Evolutionary conservation across 2,888 invertebrate genomes (phyloP), one percentile per base, ranked within the genome.

Genomic region (Orgyia antiqua): DNA sequence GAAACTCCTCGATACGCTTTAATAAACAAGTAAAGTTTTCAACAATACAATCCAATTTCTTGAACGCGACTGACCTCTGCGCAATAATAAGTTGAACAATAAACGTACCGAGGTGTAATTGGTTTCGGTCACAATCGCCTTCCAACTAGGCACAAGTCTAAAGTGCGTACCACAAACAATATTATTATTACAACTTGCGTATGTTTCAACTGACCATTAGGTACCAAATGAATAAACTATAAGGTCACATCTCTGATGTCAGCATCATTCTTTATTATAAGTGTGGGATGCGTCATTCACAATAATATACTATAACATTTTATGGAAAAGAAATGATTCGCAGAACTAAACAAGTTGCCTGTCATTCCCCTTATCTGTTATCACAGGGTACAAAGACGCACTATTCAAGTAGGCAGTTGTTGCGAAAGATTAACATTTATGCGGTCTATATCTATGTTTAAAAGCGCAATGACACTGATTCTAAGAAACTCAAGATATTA

Each of bases 261-360:
- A 39, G 13, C 36, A 52, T 57, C 51, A 63, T 62, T 58, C 54
- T 57, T 20, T 20, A 20, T 8, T 58, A 58, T 58, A 61, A 56
- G 53, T 41, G 45, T 31, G 35, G 35, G 42, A 63, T 60, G 51
- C 66, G 62, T 68, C 66, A 68, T 51, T 35, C 23, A 19, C 29
- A n/a, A n/a, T n/a, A 41, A 46, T 38, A 45, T 30, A 30, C 13
- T 28, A 29, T 24, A 2, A 20, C 21, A 29, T 29, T 36, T 28
- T 31, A 45, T 31, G 45, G 38, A 39, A 49, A 35, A 39, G 33
- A 41, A 38, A 42, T 42, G 39, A 27, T 49, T 32, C 23, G 36
- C 29, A 37, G 43, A 44, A n/a, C n/a, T n/a, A n/a, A 41, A 49
- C 39, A 42, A 49, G 46, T 42, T 46, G 36, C 39, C 42, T 39